Conservation (phyloP, 30 jellyfish, hydroid and myxozoan species). For the Pseudorhiza aurosa region DNA sequence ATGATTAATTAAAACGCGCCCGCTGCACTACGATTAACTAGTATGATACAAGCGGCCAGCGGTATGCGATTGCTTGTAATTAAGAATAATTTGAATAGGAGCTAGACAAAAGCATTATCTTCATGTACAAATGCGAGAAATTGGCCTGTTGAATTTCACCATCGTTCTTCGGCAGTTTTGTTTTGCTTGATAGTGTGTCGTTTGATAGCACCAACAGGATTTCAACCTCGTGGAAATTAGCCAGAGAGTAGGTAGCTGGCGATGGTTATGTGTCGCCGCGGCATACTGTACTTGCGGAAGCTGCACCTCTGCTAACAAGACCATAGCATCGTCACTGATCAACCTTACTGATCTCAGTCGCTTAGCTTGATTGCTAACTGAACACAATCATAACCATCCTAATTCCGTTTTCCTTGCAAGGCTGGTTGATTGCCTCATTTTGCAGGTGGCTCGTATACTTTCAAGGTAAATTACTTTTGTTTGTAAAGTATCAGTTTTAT, state of each 20-base stretch:
- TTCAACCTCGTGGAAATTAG: no score
- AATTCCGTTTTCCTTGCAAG: constrained; percentile 46
- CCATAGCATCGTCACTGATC: constrained; percentile 1
- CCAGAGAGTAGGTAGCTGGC: constrained; percentile 14
- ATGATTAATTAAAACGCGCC: constrained; percentile 89
- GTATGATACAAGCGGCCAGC: constrained; percentile 62
- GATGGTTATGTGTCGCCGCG: not conserved
- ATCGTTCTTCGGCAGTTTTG: constrained; percentile 36
- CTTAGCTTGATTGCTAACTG: constrained; percentile 11
- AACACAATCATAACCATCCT: not conserved
- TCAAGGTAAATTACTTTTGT: constrained; percentile 44
- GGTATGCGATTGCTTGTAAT: constrained; percentile 82
- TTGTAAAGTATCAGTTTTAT: constrained; percentile 42
- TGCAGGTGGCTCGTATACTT: constrained; percentile 64
- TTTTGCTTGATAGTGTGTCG: constrained; percentile 10
- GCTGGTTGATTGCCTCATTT: constrained; percentile 60
- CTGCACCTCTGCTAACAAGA: constrained; percentile 14
- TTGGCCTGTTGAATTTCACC: constrained; percentile 68
- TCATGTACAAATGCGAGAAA: constrained; percentile 81
- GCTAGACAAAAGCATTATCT: constrained; percentile 86
- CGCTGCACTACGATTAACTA: constrained; percentile 51
- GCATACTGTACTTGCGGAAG: constrained; percentile 15
- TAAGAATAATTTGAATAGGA: constrained; percentile 85
- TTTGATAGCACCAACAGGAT: not conserved
- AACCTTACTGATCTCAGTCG: not conserved